phyloP scores from a whole-genome alignment of 92 coral and sea anemone species.

The Zoanthus gigantus region DNA sequence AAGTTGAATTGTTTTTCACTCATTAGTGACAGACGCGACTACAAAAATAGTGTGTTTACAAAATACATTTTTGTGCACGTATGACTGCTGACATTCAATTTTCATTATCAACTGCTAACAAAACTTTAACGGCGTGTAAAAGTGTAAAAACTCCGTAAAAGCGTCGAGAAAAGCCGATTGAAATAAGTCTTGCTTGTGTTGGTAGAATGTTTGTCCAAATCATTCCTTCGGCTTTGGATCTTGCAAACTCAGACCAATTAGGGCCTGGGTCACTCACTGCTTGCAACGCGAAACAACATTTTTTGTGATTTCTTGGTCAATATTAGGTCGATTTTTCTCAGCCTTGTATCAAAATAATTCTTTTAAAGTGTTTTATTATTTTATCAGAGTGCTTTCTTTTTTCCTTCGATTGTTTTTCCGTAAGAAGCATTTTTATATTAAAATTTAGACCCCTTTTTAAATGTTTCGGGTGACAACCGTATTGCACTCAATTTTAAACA shows the following conservation, averaged over 20 bases:
- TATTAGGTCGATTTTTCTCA: constrained; percentile 12
- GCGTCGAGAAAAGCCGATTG: too few relatives aligned
- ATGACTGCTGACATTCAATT: too few relatives aligned
- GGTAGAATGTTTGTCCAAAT: too few relatives aligned
- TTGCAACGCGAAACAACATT: neutral
- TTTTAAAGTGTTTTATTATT: neutral
- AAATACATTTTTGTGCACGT: too few relatives aligned
- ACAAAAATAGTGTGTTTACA: too few relatives aligned
- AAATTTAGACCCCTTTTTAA: constrained; percentile 5
- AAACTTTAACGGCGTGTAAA: too few relatives aligned
- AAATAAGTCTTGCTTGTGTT: too few relatives aligned
- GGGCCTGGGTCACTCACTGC: neutral
- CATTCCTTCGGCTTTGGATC: too few relatives aligned
- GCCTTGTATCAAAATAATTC: constrained; percentile 1
- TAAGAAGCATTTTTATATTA: neutral
- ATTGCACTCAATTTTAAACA: neutral
- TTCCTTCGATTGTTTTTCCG: constrained; percentile 1
- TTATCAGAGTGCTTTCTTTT: neutral
- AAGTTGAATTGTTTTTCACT: too few relatives aligned
- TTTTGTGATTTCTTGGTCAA: constrained; percentile 7
- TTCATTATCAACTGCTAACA: too few relatives aligned
- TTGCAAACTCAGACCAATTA: neutral
- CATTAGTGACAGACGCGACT: too few relatives aligned
- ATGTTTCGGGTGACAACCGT: neutral
- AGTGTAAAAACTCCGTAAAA: too few relatives aligned